Evolutionary conservation across 2,888 invertebrate species (phyloP), one percentile per base, ranked within the genome.

Genomic region (Sminthurinus aureus): DNA sequence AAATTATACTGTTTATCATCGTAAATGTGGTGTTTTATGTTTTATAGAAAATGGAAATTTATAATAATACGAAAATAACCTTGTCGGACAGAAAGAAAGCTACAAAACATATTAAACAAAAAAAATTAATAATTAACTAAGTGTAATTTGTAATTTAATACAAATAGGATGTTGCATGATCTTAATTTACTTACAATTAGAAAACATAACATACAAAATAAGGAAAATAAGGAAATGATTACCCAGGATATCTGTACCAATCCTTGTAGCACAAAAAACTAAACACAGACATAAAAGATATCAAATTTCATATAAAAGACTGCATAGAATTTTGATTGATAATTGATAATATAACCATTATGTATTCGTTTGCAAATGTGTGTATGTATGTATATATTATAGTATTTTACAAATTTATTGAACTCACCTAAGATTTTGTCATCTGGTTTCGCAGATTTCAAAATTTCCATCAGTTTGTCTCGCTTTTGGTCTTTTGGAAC

Each of bases 371-470:
- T 38, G 38, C 1, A 4, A 38, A 38, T 38, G 38, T 38, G 6
- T 38, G n/a, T 38, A 38, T 6, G 6, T 38, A 38, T 38, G 6
- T 4, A 38, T 38, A 38, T 38, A 38, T 38, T 38, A 38, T 98
- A 18, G 94, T 95, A 89, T 96, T 96, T 0, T 98, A 98, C 90
- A 99, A 99, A 0, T 99, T 95, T 67, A 98, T 38, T 38, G 38
- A 1, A 4, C 6, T 38, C 1, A 38, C 38, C 38, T 38, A 38
- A 91, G 0, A 94, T 93, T 22, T 88, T 87, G 0, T 85, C 84
- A 18, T 78, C 84, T 9, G 82, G 84, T 9, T 83, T 74, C 0
- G 67, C 92, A 93, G 92, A 92, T 71, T 92, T 91, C 15, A 96
- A 90, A 15, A 96, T 91, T 85, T 94, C 93, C 84, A 94, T 91